Base-by-base conservation (phyloP, 2,797 vertebrate species). In the Sandelia bainsii region DNA sequence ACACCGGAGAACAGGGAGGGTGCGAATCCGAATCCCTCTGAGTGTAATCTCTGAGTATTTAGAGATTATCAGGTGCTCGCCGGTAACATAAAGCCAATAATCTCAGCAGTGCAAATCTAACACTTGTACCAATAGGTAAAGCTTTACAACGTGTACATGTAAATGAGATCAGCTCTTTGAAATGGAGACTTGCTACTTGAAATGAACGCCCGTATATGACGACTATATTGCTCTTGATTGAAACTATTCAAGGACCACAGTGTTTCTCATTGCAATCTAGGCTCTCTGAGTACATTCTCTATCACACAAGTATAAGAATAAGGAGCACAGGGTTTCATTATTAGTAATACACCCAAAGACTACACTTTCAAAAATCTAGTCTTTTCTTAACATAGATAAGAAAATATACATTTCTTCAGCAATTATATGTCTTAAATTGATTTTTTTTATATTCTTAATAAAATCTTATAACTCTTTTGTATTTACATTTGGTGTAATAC, bases 401-500 rank as follows among this genome's bases (percentile, higher is more conserved):
- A 94, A 94, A 93, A 93, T 93, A 94, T 91, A 93, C 82, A 92
- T 89, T 91, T 90, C 46, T 89, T 83, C 79, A 75, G 77, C 82
- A 88, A 73, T 86, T 81, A 84, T 84, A 86, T 87, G 81, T 70
- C 65, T 85, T 77, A 80, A 78, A 84, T 68, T 67, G 59, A 52
- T 68, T 80, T 82, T 80, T 82, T 82, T 83, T 48, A 84, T 89
- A 83, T 65, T 86, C 79, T 88, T 72, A 84, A 91, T 89, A 92
- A 92, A 92, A 91, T 87, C 68, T 71, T 83, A 84, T 79, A 89
- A 77, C 75, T 90, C 83, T 91, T 79, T 86, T 61, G 79, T 90
- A 92, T 92, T 85, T 93, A 93, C 91, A 92, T 92, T 93, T 93
- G 90, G 89, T 90, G 85, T 87, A 87, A 92, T 89, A 90, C 89